Conservation (phyloP, 2,888 invertebrate genomes). For the Epistrophe grossulariae region DNA sequence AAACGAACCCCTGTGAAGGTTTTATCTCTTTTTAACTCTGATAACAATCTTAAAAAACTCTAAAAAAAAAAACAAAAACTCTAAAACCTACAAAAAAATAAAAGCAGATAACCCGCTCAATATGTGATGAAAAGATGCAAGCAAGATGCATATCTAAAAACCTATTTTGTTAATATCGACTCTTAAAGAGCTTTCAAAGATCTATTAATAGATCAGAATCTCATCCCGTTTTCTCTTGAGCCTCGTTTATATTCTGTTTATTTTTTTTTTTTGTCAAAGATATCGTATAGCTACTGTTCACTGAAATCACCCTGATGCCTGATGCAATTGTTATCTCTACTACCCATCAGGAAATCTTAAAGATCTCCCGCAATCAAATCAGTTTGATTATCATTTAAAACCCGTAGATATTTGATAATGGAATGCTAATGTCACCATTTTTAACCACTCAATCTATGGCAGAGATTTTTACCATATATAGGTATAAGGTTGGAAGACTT, state of each 20-base stretch:
- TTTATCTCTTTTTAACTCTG: slow-evolving; percentile 25
- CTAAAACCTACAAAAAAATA: slow-evolving; percentile 12
- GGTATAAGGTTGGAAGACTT: slow-evolving; percentile 25
- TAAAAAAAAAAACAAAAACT: too few relatives aligned
- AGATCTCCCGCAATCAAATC: slow-evolving; percentile 59
- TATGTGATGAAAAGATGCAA: slow-evolving; percentile 29
- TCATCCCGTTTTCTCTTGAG: slow-evolving; percentile 10
- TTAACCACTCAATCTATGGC: slow-evolving; percentile 12
- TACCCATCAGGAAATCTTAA: slow-evolving; percentile 37
- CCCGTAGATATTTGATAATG: slow-evolving; percentile 45
- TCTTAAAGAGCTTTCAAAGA: slow-evolving; percentile 63
- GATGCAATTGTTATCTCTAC: background rate
- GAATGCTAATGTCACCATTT: slow-evolving; percentile 62
- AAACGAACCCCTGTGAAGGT: slow-evolving; percentile 52
- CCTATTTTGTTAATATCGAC: slow-evolving; percentile 50
- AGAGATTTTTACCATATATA: background rate
- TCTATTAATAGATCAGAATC: slow-evolving; percentile 59
- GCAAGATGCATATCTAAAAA: slow-evolving; percentile 49
- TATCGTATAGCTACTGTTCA: slow-evolving; percentile 64
- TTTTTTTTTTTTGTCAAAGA: background rate
- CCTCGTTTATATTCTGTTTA: slow-evolving; percentile 9
- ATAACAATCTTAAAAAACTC: slow-evolving; percentile 43
- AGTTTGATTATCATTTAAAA: slow-evolving; percentile 42
- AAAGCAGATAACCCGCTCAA: slow-evolving; percentile 35
- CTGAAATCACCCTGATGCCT: background rate